Percentiles rank a stretch among this genome's conserved stretches.
Evolutionary conservation across 2,113 vertebrate genomes (phyloP).

Genomic region (Salvelinus namaycush): DNA sequence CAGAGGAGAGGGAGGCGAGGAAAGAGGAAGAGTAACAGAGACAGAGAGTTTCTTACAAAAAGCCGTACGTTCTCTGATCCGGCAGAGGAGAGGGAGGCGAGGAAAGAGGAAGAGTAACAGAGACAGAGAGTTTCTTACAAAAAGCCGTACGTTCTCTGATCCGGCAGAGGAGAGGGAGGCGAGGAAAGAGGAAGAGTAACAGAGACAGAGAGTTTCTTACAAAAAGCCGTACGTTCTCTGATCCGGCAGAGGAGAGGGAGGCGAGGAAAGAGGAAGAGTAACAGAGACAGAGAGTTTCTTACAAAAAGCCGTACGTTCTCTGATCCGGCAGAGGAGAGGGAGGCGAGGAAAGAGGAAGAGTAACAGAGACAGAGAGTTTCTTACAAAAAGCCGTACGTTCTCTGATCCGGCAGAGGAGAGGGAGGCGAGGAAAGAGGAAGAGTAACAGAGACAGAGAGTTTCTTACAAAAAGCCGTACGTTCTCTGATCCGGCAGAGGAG

Average conservation of each 20-base stretch:
- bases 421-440: neutral
- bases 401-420: constrained; percentile 58
- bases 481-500: constrained; percentile 63
- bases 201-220: constrained; percentile 65
- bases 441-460: constrained; percentile 48
- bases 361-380: constrained; percentile 51
- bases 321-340: constrained; percentile 57
- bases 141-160: constrained; percentile 69
- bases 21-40: constrained; percentile 43
- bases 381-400: constrained; percentile 74
- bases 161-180: constrained; percentile 49
- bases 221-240: constrained; percentile 71
- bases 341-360: constrained; percentile 34
- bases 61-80: constrained; percentile 69
- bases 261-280: constrained; percentile 32
- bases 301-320: constrained; percentile 72
- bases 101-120: constrained; percentile 37
- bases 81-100: constrained; percentile 45
- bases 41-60: constrained; percentile 69
- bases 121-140: constrained; percentile 68
- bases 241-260: constrained; percentile 54
- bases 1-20: constrained; percentile 46
- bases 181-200: constrained; percentile 35
- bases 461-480: constrained; percentile 75
- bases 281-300: constrained; percentile 60